Base-by-base conservation (phyloP, 1,140 invertebrate genomes). In the Rhagoletis pomonella region DNA sequence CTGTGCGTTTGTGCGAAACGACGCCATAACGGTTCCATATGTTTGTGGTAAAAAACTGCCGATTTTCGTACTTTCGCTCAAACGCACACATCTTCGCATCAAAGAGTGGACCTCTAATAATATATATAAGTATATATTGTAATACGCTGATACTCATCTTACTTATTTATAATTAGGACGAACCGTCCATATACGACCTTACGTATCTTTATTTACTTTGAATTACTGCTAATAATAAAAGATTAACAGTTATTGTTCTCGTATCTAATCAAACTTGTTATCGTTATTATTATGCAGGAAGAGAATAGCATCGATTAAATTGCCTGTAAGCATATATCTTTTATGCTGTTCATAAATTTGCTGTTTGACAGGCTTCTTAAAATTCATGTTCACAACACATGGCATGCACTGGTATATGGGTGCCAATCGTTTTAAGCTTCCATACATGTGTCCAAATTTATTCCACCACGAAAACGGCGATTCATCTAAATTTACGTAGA, bases 341-440 rank as follows among this genome's bases (percentile, higher is more conserved):
- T 92, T 91, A 64, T 90, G 91, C 19, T 89, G 89, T 50, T 92
- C 91, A 59, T 90, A 89, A 58, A 92, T 91, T 89, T 92, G 91
- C 81, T 92, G 89, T 59, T 90, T 89, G 19, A 92, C 86, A 42
- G 86, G 62, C 87, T 91, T 91, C 73, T 91, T 92, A 64, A 91
- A 92, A 39, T 89, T 92, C 14, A 92, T 88, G 60, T 90, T 91
- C 6, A 92, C 90, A 4, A 92, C 90, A n/a, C 91, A 91, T 19
- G 91, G 91, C 10, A 92, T 90, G 44, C 91, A 91, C 81, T 92
- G 91, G 85, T 92, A 92, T 0, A 90, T 86, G 3, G 87, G 88
- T 10, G 91, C 89, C 87, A 92, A 86, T 44, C 91, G 90, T 7
- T 91, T 89, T 39, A 92, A 87, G 10, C 90, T 90, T n/a, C 90